Evolutionary conservation across 2,888 invertebrate genomes (phyloP).

Genomic region (Thalpophila matura): DNA sequence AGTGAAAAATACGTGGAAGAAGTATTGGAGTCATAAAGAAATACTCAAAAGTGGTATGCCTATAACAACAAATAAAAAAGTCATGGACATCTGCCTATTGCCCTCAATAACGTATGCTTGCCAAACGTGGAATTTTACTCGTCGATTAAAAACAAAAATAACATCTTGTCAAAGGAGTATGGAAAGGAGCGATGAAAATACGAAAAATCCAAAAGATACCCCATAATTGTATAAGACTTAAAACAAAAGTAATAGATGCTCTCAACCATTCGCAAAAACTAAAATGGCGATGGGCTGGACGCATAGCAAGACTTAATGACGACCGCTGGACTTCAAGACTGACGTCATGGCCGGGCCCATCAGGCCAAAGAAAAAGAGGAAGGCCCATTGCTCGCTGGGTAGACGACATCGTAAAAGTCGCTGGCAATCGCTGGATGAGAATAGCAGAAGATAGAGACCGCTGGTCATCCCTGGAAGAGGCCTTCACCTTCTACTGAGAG

Average conservation of each 20-base stretch:
- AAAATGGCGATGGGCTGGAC: slow-evolving; percentile 30
- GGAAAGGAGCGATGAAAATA: slow-evolving; percentile 27
- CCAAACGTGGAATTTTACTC: not conserved
- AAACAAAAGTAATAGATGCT: slow-evolving; percentile 16
- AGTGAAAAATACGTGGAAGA: no score
- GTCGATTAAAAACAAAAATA: not conserved
- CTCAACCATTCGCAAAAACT: slow-evolving; percentile 16
- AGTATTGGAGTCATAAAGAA: no score
- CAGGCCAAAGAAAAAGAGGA: not conserved
- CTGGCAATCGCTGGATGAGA: no score
- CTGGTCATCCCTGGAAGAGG: no score
- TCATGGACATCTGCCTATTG: not conserved
- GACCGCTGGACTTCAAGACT: not conserved
- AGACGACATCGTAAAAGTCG: no score
- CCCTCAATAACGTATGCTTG: not conserved
- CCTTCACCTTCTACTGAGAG: no score
- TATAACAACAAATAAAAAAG: not conserved
- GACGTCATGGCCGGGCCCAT: not conserved
- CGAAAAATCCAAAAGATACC: slow-evolving; percentile 15
- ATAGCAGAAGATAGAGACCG: no score
- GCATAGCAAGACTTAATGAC: slow-evolving; percentile 7
- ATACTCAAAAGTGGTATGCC: not conserved
- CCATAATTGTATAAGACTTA: slow-evolving; percentile 16
- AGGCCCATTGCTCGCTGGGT: not conserved
- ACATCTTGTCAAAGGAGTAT: not conserved